A percentile compares a stretch with the other conserved stretches of the same genome.
phyloP scores from a whole-genome alignment of 2,888 invertebrate species.

The Geotrupes spiniger region DNA sequence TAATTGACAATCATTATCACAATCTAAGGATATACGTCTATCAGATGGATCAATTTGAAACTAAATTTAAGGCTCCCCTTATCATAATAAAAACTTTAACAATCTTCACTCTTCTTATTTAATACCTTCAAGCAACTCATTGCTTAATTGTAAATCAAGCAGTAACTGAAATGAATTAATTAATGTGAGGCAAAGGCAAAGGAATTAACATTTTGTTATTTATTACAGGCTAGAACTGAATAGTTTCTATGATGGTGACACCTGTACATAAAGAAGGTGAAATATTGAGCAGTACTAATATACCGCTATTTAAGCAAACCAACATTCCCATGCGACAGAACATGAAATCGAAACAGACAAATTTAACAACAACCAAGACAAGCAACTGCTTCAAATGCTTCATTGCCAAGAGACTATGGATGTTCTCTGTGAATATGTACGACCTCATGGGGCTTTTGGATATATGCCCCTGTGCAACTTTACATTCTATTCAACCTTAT shows the following conservation, averaged over 20 bases:
- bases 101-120: no score
- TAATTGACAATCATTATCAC: no score
- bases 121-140: no score
- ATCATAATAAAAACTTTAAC: no score
- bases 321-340: conserved; percentile 3
- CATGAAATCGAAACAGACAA: conserved; percentile 24
- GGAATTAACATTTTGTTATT: not conserved
- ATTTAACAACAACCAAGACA: conserved; percentile 6
- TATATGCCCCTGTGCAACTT: conserved; percentile 40
- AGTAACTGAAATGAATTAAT: no score
- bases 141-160: no score
- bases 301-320: not conserved
- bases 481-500: conserved; percentile 40
- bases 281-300: not conserved
- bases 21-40: no score
- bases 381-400: conserved; percentile 32
- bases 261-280: conserved; percentile 5
- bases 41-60: no score
- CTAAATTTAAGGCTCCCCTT: no score
- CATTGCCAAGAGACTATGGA: conserved; percentile 33
- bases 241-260: not conserved
- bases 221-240: not conserved
- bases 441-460: conserved; percentile 41
- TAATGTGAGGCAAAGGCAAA: no score
- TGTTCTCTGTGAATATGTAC: conserved; percentile 40